Evolutionary conservation across 2,888 invertebrate genomes (phyloP).

Genomic region (Chydorus sphaericus): DNA sequence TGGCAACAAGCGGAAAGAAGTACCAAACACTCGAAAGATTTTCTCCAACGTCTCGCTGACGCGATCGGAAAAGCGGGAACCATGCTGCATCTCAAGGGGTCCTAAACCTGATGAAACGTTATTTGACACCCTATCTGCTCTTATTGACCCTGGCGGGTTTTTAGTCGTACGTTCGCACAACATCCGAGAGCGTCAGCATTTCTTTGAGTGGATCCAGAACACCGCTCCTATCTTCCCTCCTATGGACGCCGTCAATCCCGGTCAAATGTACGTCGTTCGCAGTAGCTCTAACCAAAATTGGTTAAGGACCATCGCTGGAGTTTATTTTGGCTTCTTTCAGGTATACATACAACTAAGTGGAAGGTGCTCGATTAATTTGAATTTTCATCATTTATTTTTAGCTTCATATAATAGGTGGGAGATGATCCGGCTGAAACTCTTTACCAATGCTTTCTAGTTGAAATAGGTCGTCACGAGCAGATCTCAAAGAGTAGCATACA

Average conservation of each 20-base stretch:
- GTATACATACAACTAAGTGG: too few relatives aligned
- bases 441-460: background rate
- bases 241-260: background rate
- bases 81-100: too few relatives aligned
- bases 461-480: background rate
- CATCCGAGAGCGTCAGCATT: background rate
- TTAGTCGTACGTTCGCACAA: background rate
- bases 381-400: too few relatives aligned
- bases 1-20: too few relatives aligned
- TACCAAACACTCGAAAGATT: too few relatives aligned
- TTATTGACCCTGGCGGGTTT: background rate
- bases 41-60: too few relatives aligned
- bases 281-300: background rate
- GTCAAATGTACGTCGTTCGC: background rate
- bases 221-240: background rate
- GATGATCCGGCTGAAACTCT: background rate
- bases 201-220: background rate
- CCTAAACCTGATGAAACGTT: too few relatives aligned
- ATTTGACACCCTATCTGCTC: background rate
- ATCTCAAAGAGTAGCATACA: background rate
- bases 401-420: too few relatives aligned
- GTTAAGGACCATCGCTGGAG: background rate
- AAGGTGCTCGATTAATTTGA: too few relatives aligned
- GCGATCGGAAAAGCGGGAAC: too few relatives aligned
- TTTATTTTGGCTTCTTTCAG: too few relatives aligned